A percentile compares a stretch with the other conserved stretches of the same genome.
Evolutionary conservation across 92 coral and sea anemone species (phyloP).

Genomic region (Palythoa heliodiscus): DNA sequence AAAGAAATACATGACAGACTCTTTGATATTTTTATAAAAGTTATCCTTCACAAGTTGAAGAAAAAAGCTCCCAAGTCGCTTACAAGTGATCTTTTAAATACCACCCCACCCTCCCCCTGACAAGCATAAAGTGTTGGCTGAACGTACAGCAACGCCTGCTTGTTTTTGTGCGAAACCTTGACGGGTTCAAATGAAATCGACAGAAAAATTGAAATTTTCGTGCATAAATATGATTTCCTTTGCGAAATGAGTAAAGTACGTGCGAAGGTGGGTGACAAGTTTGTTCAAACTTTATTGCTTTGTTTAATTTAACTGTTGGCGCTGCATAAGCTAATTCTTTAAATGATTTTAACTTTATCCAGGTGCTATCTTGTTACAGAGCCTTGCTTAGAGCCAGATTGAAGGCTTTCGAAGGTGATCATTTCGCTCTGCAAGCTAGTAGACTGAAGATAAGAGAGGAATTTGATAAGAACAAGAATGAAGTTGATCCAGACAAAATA

Average conservation of each 20-base stretch:
- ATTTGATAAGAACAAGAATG: slow-evolving; percentile 73
- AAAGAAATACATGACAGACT: too few relatives aligned
- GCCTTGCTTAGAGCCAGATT: slow-evolving; percentile 80
- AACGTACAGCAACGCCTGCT: slow-evolving; percentile 7
- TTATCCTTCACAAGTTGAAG: background rate
- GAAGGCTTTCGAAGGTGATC: slow-evolving; percentile 79
- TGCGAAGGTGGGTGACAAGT: slow-evolving; percentile 55
- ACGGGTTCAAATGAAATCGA: too few relatives aligned
- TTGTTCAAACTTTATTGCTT: background rate
- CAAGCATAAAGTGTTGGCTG: background rate
- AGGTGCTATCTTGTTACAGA: slow-evolving; percentile 93
- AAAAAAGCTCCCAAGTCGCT: background rate
- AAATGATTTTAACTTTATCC: background rate
- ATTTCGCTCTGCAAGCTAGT: slow-evolving; percentile 77
- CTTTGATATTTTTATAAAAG: background rate
- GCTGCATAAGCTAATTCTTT: too few relatives aligned
- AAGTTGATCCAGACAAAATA: slow-evolving; percentile 72
- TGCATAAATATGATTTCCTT: too few relatives aligned
- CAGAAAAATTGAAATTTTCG: background rate
- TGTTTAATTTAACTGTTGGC: too few relatives aligned
- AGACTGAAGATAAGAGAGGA: slow-evolving; percentile 75
- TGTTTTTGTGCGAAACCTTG: background rate
- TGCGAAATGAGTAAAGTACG: slow-evolving; percentile 67
- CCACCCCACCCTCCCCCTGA: background rate
- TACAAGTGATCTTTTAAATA: background rate